These are phyloP conservation scores for Lathamus discolor DNA, from an alignment of 2,113 vertebrate species.

Conservation along the genomic window DNA sequence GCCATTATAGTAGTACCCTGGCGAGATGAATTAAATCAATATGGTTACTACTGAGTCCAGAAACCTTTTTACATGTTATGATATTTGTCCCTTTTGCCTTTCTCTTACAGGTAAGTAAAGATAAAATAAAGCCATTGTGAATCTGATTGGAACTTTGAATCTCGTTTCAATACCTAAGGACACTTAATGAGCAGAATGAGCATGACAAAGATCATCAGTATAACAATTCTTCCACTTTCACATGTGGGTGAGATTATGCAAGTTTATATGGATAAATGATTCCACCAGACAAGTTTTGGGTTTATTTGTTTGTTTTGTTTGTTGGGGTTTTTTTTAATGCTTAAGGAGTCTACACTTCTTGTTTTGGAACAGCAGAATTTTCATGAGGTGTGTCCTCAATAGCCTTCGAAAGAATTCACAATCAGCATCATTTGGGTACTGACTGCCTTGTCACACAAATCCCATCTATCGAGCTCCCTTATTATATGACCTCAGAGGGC, in stretches of 20 bases:
- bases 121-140: background rate
- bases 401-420: background rate
- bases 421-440: background rate
- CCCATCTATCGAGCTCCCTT: background rate
- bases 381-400: background rate
- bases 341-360: background rate
- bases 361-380: background rate
- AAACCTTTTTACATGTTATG: conserved; percentile 53
- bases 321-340: accelerated
- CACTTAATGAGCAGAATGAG: background rate
- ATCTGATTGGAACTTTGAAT: background rate
- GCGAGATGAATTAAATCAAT: conserved; percentile 64
- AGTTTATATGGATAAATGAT: background rate
- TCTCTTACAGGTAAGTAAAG: background rate
- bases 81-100: conserved; percentile 33
- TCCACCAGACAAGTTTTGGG: background rate
- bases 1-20: conserved; percentile 32
- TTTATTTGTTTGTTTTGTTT: background rate
- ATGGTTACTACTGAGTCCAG: conserved; percentile 42
- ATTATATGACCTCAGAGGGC: background rate
- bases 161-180: background rate
- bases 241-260: background rate
- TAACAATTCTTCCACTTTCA: background rate
- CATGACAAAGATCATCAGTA: background rate
- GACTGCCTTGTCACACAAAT: background rate